phyloP scores from a whole-genome alignment of 2,888 invertebrate genomes.

The Nematopogon swammerdamellus region DNA sequence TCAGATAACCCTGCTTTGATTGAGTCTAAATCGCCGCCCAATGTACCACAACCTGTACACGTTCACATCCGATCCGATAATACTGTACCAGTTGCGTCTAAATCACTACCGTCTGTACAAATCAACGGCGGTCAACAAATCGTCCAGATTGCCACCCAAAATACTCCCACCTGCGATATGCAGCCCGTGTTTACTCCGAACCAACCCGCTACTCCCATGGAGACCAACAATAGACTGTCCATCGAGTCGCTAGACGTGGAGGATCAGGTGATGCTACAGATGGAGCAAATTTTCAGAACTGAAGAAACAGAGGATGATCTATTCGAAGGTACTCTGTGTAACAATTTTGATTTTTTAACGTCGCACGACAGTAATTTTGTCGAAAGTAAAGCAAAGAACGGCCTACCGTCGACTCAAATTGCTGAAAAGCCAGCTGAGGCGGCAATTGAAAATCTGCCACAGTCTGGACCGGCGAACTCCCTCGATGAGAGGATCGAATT shows the following conservation, averaged over 20 bases:
- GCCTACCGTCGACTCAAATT: background rate
- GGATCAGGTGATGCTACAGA: conserved; percentile 35
- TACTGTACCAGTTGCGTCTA: no score
- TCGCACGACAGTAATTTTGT: no score
- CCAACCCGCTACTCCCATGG: no score
- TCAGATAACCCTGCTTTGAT: conserved; percentile 6
- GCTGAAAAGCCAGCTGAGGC: background rate
- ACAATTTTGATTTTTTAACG: conserved; percentile 17
- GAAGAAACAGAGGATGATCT: conserved; percentile 35
- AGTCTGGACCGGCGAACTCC: conserved; percentile 25
- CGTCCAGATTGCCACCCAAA: no score
- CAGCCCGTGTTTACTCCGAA: no score
- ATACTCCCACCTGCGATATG: no score
- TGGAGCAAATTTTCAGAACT: conserved; percentile 42
- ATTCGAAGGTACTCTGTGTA: conserved; percentile 32
- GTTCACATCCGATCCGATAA: no score
- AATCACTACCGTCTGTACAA: no score
- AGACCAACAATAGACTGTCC: conserved; percentile 13
- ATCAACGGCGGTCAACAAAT: no score
- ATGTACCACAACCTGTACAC: no score
- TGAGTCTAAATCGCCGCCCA: background rate
- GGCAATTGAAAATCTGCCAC: conserved; percentile 15
- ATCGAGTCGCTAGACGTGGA: conserved; percentile 25
- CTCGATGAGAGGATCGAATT: conserved; percentile 34
- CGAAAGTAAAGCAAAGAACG: no score